Percentiles rank a stretch among this genome's conserved stretches.
Conservation (phyloP, 92 coral and sea anemone genomes). For the Nematostella vectensis region DNA sequence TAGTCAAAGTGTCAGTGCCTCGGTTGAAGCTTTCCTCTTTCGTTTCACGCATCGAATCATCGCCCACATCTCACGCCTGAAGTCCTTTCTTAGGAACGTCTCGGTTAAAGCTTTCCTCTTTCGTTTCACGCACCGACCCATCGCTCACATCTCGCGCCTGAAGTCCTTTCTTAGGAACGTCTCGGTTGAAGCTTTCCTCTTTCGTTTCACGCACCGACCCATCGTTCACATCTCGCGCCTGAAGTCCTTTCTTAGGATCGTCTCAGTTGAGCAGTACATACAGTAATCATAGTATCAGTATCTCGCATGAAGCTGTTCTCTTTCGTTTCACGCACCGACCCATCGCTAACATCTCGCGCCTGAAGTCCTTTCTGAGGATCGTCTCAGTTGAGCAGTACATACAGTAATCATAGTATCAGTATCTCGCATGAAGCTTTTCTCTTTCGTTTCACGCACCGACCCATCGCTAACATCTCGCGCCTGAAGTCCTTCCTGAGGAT, state of each 20-base stretch:
- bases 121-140: slow-evolving; percentile 1
- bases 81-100: slow-evolving; percentile 13
- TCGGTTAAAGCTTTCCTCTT: slow-evolving; percentile 13
- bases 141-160: slow-evolving; percentile 3
- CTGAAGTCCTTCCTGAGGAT: slow-evolving; percentile 13
- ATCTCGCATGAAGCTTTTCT: too few relatives aligned
- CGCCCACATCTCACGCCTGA: slow-evolving; percentile 8
- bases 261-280: too few relatives aligned
- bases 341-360: slow-evolving; percentile 2
- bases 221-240: slow-evolving; percentile 4
- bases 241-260: slow-evolving; percentile 14
- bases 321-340: too few relatives aligned
- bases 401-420: too few relatives aligned
- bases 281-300: too few relatives aligned
- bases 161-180: slow-evolving; percentile 16
- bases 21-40: too few relatives aligned
- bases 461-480: slow-evolving; percentile 1
- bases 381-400: too few relatives aligned
- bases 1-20: too few relatives aligned
- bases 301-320: too few relatives aligned
- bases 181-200: too few relatives aligned
- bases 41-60: slow-evolving; percentile 2
- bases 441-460: too few relatives aligned
- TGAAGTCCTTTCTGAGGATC: slow-evolving; percentile 12
- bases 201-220: too few relatives aligned